Conservation (phyloP, 2,797 vertebrate species). For the Chiloscyllium punctatum region DNA sequence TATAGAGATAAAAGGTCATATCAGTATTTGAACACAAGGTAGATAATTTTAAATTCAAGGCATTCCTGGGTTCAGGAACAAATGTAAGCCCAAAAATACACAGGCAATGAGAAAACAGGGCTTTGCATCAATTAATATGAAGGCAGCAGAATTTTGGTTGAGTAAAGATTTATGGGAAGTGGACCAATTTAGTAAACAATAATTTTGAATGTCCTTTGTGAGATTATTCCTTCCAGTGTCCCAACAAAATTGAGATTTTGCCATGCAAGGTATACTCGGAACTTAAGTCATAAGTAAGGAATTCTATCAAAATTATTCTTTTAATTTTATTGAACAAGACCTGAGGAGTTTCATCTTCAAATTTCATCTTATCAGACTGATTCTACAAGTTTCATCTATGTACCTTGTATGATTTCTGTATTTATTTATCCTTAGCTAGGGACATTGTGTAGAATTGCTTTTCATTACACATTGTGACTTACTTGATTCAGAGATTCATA, state of each 20-base stretch:
- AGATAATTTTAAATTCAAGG: neutral
- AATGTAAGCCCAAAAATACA: neutral
- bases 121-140: neutral
- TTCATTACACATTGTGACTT: neutral
- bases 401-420: neutral
- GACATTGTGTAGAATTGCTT: neutral
- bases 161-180: neutral
- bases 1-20: neutral
- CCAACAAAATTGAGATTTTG: neutral
- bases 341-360: neutral
- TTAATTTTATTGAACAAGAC: neutral
- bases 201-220: neutral
- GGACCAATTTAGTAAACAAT: neutral
- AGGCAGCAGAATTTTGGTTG: neutral
- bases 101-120: neutral
- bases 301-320: neutral
- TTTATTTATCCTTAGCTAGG: neutral
- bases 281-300: neutral
- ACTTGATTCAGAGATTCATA: neutral
- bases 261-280: neutral
- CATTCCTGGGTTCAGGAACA: neutral
- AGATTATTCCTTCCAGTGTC: neutral
- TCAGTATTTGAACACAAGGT: neutral
- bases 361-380: neutral
- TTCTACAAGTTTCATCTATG: neutral